Percentiles rank a stretch among this genome's conserved stretches.
Evolutionary conservation across 35 echinoderm and acorn worm species (phyloP).

Genomic region (Strongylocentrotus purpuratus): DNA sequence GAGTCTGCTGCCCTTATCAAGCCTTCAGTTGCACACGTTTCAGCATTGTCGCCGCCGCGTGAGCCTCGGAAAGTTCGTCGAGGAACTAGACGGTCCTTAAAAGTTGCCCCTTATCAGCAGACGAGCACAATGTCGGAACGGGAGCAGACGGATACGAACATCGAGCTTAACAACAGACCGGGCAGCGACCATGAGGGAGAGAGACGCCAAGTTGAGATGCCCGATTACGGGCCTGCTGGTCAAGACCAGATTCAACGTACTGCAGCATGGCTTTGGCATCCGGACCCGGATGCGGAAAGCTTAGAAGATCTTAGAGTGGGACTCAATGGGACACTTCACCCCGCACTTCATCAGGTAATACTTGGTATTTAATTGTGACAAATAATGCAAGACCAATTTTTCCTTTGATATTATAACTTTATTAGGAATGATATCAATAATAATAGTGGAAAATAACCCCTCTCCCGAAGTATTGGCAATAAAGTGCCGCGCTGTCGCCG

Average conservation of each 20-base stretch:
- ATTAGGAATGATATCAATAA: no score
- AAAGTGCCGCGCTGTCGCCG: no score
- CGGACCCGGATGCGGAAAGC: no score
- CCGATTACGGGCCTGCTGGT: not conserved
- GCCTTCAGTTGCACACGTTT: not conserved
- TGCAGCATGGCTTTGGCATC: not conserved
- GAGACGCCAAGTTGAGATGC: not conserved
- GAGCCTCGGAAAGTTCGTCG: not conserved
- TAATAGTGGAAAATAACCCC: no score
- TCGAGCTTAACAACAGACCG: not conserved
- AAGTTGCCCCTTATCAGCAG: not conserved
- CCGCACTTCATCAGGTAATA: conserved; percentile 31
- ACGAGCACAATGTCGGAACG: not conserved
- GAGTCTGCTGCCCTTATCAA: not conserved
- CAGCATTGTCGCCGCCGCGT: no score
- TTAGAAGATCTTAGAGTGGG: conserved; percentile 21
- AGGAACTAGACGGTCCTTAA: not conserved
- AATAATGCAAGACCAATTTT: no score
- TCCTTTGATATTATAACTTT: no score
- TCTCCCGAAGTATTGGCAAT: no score
- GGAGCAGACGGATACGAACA: not conserved
- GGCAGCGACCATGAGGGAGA: not conserved
- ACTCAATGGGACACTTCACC: no score
- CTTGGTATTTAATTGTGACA: no score
- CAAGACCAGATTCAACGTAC: not conserved